Conservation (phyloP, 2,888 invertebrate genomes). For the Odontothrips loti region DNA sequence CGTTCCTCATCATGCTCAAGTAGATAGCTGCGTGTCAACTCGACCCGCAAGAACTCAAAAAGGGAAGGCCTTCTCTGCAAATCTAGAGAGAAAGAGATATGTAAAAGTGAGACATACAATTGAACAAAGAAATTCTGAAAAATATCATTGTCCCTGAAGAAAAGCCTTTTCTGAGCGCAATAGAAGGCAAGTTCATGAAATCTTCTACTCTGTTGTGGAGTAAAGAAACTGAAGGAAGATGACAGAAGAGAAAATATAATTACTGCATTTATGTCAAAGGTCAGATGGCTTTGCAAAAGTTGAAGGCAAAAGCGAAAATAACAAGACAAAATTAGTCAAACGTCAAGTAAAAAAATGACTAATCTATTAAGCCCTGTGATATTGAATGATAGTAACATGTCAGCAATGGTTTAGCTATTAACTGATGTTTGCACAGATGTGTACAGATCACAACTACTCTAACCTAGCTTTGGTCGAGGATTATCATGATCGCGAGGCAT, state of each 20-base stretch:
- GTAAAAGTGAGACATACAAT: background rate
- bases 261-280: background rate
- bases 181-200: too few relatives aligned
- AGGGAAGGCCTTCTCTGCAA: constrained; percentile 43
- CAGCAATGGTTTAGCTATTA: background rate
- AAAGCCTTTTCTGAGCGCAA: background rate
- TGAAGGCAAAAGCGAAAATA: background rate
- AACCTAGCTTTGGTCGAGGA: constrained; percentile 2
- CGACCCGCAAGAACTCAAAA: constrained; percentile 68
- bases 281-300: too few relatives aligned
- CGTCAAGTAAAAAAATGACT: background rate
- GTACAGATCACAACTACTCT: background rate
- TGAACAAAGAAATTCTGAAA: background rate
- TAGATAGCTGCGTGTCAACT: constrained; percentile 87
- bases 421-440: background rate
- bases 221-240: too few relatives aligned
- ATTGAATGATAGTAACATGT: background rate
- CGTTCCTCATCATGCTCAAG: constrained; percentile 93
- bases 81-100: constrained; percentile 28
- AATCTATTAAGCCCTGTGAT: background rate
- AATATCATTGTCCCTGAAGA: too few relatives aligned
- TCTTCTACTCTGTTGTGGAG: too few relatives aligned
- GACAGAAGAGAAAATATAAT: background rate
- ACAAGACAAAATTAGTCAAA: background rate
- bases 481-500: background rate